Evolutionary conservation across 2,888 invertebrate species (phyloP).

Genomic region (Drosophila nr. fundita): DNA sequence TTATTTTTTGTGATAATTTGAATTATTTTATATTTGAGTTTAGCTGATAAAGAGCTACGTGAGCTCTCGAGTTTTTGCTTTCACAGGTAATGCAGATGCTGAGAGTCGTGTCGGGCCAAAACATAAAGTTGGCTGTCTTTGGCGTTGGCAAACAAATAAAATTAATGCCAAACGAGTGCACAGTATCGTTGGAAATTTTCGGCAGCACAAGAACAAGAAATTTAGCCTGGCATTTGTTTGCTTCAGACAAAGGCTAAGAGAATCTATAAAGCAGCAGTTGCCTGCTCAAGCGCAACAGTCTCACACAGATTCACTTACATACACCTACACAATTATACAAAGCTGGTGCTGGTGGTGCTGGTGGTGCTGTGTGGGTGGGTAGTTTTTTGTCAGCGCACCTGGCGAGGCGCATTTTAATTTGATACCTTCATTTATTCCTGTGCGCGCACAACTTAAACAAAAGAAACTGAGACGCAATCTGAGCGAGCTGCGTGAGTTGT

Average conservation of each 20-base stretch:
- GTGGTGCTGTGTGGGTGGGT: conserved; percentile 7
- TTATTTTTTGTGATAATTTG: not conserved
- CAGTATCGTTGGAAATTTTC: conserved; percentile 37
- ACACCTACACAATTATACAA: conserved; percentile 3
- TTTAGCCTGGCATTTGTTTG: conserved; percentile 55
- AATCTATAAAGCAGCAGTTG: conserved; percentile 55
- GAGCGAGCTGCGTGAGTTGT: conserved; percentile 24
- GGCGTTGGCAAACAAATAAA: conserved; percentile 59
- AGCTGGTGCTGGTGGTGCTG: not conserved
- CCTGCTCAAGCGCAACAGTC: conserved; percentile 66
- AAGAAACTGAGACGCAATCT: conserved; percentile 62
- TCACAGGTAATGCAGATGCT: conserved; percentile 41
- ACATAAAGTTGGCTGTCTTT: conserved; percentile 22
- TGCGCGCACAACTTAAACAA: conserved; percentile 73
- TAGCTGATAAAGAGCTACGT: not conserved
- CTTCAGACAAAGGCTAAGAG: conserved; percentile 62
- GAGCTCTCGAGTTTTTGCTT: not conserved
- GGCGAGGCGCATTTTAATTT: conserved; percentile 74
- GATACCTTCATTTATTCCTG: conserved; percentile 73
- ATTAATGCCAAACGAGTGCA: conserved; percentile 59
- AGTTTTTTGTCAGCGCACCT: conserved; percentile 47
- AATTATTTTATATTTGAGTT: not conserved
- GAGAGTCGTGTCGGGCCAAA: conserved; percentile 11
- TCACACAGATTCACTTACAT: conserved; percentile 30
- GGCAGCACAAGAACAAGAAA: conserved; percentile 18